Conservation (phyloP, 2,797 vertebrate species). For the Odontamblyopus lacepedii region DNA sequence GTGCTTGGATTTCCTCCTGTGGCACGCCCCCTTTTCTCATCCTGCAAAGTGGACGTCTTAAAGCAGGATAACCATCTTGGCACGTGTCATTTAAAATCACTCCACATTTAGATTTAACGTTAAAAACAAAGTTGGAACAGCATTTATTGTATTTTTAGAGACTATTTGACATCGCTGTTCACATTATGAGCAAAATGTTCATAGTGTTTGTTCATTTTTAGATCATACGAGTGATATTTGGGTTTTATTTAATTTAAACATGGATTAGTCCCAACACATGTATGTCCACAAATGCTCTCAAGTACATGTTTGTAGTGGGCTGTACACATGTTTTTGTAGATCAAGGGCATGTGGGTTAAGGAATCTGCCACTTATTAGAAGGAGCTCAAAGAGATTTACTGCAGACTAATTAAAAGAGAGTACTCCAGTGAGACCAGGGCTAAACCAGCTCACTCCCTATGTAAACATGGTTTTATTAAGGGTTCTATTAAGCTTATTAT, state of each 20-base stretch:
- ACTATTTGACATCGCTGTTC: not conserved
- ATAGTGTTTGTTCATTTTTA: not conserved
- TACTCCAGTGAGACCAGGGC: constrained; percentile 27
- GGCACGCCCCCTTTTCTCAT: constrained; percentile 49
- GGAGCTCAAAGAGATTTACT: constrained; percentile 69
- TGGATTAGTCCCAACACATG: constrained; percentile 13
- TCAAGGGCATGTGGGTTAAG: constrained; percentile 56
- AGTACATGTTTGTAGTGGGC: constrained; percentile 10
- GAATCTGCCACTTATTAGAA: constrained; percentile 20
- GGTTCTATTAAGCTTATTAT: not conserved
- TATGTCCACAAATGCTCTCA: not conserved
- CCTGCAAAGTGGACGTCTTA: constrained; percentile 43
- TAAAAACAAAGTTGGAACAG: not conserved
- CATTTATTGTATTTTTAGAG: not conserved
- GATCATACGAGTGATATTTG: not conserved
- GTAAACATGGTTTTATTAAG: not conserved
- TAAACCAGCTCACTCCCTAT: constrained; percentile 47
- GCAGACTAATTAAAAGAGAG: constrained; percentile 70
- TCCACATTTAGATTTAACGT: not conserved
- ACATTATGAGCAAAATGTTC: not conserved
- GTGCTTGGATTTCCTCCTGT: constrained; percentile 34
- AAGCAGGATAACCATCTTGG: constrained; percentile 53
- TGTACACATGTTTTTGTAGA: constrained; percentile 27
- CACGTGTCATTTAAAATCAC: constrained; percentile 65
- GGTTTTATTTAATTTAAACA: not conserved